Evolutionary conservation across 2,113 vertebrate species (phyloP).

Genomic region (Procavia capensis): DNA sequence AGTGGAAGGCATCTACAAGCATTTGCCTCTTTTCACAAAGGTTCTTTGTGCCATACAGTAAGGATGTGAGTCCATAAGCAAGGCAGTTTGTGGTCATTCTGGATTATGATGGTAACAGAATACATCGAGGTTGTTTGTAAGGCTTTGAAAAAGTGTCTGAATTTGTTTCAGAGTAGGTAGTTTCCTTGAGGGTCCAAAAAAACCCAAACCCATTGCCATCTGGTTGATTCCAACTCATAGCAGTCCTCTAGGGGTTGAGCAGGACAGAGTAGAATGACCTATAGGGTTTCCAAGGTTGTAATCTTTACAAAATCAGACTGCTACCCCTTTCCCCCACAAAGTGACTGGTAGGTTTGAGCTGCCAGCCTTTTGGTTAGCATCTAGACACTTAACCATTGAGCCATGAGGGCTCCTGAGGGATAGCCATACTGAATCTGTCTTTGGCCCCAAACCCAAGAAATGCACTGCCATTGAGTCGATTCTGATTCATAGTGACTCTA

Average conservation of each 20-base stretch:
- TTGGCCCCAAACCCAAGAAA: too few species aligned
- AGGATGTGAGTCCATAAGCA: neutral
- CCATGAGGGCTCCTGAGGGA: neutral
- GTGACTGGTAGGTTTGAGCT: neutral
- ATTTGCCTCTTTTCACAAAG: neutral
- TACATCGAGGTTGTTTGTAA: neutral
- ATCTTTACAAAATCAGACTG: neutral
- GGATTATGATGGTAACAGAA: neutral
- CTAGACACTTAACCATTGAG: too few species aligned
- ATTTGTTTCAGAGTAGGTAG: neutral
- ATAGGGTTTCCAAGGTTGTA: neutral
- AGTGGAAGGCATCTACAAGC: neutral
- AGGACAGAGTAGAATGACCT: neutral
- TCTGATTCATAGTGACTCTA: too few species aligned
- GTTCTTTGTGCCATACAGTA: neutral
- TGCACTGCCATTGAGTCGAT: too few species aligned
- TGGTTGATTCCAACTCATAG: neutral
- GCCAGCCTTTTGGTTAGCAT: neutral
- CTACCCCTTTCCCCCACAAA: neutral
- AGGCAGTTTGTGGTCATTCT: neutral
- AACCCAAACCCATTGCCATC: neutral
- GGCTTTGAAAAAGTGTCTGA: constrained; percentile 1
- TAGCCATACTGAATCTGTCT: neutral
- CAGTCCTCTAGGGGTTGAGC: too few species aligned
- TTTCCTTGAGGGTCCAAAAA: neutral